Conservation (phyloP, 2,797 vertebrate species). For the Sebastes cheni region DNA sequence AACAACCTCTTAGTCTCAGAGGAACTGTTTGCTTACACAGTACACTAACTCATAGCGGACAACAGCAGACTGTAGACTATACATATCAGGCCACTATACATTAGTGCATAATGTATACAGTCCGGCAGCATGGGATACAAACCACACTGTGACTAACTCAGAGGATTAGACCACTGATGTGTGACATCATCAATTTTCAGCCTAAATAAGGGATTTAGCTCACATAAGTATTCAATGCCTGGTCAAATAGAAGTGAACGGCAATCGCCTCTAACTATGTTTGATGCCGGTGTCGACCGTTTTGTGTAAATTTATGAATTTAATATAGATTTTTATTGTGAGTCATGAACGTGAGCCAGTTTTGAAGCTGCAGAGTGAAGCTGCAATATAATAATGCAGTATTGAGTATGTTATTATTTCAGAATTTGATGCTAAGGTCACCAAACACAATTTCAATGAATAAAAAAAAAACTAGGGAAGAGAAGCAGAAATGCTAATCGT, state of each 20-base stretch:
- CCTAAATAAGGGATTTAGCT: constrained; percentile 35
- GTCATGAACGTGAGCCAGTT: not conserved
- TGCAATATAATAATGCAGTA: not conserved
- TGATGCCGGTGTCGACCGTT: not conserved
- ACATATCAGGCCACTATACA: not conserved
- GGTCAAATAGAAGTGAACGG: constrained; percentile 2
- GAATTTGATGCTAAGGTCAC: constrained; percentile 2
- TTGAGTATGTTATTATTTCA: not conserved
- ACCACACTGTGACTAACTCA: not conserved
- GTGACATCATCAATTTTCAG: constrained; percentile 47
- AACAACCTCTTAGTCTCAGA: not conserved
- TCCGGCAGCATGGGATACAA: not conserved
- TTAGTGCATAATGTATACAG: not conserved
- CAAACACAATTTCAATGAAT: constrained; percentile 1
- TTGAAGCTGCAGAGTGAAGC: not conserved
- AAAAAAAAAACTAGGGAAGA: not conserved
- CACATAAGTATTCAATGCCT: constrained; percentile 5
- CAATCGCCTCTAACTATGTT: not conserved
- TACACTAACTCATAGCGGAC: not conserved
- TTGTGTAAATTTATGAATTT: constrained; percentile 9
- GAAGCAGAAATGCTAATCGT: constrained; percentile 11
- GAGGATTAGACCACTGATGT: constrained; percentile 41
- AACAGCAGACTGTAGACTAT: not conserved
- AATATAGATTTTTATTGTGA: not conserved
- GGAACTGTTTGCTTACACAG: not conserved